phyloP scores from a whole-genome alignment of 2,888 invertebrate genomes.

The Lysandra bellargus region DNA sequence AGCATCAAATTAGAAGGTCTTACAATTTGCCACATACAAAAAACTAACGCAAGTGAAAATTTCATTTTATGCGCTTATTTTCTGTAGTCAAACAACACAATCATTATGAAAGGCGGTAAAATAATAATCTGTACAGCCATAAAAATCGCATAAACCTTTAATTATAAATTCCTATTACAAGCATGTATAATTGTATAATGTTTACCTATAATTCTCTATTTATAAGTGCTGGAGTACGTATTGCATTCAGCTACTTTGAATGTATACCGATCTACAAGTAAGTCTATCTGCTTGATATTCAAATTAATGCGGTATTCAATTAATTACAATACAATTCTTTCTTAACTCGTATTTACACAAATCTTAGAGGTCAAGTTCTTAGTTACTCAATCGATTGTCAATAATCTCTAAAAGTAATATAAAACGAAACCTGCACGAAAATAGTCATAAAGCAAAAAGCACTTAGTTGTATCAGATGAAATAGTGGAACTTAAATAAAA shows the following conservation, averaged over 20 bases:
- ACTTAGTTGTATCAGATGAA: constrained; percentile 5
- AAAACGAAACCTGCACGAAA: neutral
- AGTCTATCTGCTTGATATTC: neutral
- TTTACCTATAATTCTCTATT: neutral
- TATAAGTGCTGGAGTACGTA: neutral
- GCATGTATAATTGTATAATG: neutral
- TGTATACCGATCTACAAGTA: neutral
- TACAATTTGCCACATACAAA: neutral
- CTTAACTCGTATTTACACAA: constrained; percentile 8
- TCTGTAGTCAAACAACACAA: constrained; percentile 2
- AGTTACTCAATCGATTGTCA: constrained; percentile 16
- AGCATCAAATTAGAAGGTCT: neutral
- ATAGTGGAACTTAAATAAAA: neutral
- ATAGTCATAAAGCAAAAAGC: neutral
- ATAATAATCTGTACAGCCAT: constrained; percentile 11
- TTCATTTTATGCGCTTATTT: constrained; percentile 22
- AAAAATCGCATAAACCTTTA: constrained; percentile 10
- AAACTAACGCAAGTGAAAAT: neutral
- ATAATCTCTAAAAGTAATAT: neutral
- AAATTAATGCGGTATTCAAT: neutral
- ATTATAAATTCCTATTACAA: constrained; percentile 10
- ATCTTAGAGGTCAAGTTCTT: constrained; percentile 17
- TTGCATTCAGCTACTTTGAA: neutral
- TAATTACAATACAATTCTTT: constrained; percentile 19
- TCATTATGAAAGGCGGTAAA: constrained; percentile 4